Evolutionary conservation across 2,113 vertebrate species (phyloP).

Genomic region (Oophaga pumilio): DNA sequence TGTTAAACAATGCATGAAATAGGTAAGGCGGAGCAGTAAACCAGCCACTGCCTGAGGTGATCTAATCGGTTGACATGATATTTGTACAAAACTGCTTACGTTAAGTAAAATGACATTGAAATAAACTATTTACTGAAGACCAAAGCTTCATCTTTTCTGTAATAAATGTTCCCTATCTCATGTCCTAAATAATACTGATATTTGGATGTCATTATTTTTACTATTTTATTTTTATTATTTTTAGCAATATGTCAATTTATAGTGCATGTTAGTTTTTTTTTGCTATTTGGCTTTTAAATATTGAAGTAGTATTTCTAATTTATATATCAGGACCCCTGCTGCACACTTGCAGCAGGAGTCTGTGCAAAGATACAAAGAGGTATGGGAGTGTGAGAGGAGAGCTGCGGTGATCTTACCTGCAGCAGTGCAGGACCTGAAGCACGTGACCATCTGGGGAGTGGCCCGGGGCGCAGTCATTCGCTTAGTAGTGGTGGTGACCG

Average conservation of each 20-base stretch:
- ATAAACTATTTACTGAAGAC: conserved; percentile 26
- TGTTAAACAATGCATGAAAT: conserved; percentile 41
- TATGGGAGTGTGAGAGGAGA: too few species aligned
- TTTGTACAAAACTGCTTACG: conserved; percentile 10
- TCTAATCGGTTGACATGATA: conserved; percentile 39
- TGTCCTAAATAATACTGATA: neutral
- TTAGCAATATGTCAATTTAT: neutral
- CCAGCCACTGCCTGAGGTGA: conserved; percentile 22
- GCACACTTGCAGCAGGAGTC: too few species aligned
- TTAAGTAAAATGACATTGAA: conserved; percentile 37
- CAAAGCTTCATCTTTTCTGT: conserved; percentile 8
- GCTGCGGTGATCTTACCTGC: too few species aligned
- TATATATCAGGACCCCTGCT: too few species aligned
- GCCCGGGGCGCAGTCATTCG: too few species aligned
- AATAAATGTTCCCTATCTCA: neutral
- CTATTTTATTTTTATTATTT: too few species aligned
- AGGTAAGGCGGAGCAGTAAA: conserved; percentile 34
- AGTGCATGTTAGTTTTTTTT: neutral
- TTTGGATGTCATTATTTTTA: neutral
- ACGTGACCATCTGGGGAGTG: too few species aligned
- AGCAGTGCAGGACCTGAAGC: too few species aligned
- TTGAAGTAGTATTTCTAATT: neutral
- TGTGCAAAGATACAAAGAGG: too few species aligned
- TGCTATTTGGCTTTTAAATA: neutral
- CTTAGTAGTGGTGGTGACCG: too few species aligned